phyloP scores from a whole-genome alignment of 2,797 vertebrate species.

The Potorous gilbertii region DNA sequence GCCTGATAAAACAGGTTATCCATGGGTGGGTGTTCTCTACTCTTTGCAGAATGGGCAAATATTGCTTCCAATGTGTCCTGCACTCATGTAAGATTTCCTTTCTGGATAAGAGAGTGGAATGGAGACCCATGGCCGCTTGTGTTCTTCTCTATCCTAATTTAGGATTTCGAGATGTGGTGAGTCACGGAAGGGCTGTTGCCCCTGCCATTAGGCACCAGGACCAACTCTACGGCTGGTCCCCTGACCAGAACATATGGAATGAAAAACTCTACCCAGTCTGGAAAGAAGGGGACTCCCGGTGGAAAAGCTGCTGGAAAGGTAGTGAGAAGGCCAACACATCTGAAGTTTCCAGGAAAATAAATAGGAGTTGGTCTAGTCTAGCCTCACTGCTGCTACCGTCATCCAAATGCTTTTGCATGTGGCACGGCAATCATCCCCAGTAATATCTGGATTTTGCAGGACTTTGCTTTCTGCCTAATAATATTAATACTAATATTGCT shows the following conservation, averaged over 20 bases:
- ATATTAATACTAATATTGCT: too few relatives aligned
- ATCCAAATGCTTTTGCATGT: not conserved
- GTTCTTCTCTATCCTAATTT: constrained; percentile 51
- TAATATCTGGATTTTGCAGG: not conserved
- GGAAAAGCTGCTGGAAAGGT: constrained; percentile 88
- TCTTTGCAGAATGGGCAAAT: constrained; percentile 1
- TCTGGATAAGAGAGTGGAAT: not conserved
- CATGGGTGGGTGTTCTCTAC: constrained; percentile 4
- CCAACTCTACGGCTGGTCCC: constrained; percentile 89
- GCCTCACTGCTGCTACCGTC: not conserved
- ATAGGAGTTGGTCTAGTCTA: not conserved
- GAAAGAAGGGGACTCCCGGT: constrained; percentile 82
- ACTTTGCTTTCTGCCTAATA: not conserved
- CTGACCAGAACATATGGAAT: constrained; percentile 92
- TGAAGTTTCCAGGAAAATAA: not conserved
- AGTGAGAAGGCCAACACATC: not conserved
- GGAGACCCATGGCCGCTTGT: not conserved
- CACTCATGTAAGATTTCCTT: not conserved
- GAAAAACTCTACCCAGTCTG: constrained; percentile 92
- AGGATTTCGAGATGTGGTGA: constrained; percentile 91
- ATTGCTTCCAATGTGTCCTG: not conserved
- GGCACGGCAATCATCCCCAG: not conserved
- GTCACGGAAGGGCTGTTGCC: constrained; percentile 81
- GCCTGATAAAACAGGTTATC: constrained; percentile 7
- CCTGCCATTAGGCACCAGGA: constrained; percentile 62